phyloP scores from a whole-genome alignment of 2,113 vertebrate genomes.

The Sakesphorus luctuosus region DNA sequence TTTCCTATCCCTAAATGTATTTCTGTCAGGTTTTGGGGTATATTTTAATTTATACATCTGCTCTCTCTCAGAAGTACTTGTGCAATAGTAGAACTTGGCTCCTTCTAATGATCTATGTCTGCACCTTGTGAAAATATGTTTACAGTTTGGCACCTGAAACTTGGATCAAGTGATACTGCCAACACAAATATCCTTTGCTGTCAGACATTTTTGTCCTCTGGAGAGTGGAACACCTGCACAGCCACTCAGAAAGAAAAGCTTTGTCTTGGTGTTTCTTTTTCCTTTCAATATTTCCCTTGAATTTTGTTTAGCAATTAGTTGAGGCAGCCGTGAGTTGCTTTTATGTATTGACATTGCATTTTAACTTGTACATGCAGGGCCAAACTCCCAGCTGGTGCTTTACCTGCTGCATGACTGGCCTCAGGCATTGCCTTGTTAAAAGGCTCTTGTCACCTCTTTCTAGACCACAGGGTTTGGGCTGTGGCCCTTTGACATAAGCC shows the following conservation, averaged over 20 bases:
- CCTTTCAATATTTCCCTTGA: not conserved
- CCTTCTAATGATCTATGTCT: not conserved
- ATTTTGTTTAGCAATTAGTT: not conserved
- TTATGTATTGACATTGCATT: not conserved
- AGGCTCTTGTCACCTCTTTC: not conserved
- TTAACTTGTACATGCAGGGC: not conserved
- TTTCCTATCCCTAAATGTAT: not conserved
- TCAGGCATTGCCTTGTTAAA: not conserved
- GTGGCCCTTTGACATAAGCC: not conserved
- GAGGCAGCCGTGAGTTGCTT: not conserved
- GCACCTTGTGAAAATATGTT: not conserved
- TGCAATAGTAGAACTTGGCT: not conserved
- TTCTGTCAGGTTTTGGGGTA: not conserved
- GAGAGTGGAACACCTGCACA: not conserved
- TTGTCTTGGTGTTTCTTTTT: not conserved
- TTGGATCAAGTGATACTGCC: constrained; percentile 25
- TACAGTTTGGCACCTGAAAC: constrained; percentile 27
- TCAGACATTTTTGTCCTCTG: constrained; percentile 11
- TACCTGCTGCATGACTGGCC: not conserved
- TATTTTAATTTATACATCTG: constrained; percentile 24
- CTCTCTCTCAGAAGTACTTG: not conserved
- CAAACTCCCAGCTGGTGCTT: not conserved
- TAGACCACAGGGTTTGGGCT: not conserved
- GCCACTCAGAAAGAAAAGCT: not conserved
- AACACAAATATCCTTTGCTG: constrained; percentile 40